Conservation (phyloP, 2,113 vertebrate genomes). For the Trinectes maculatus region DNA sequence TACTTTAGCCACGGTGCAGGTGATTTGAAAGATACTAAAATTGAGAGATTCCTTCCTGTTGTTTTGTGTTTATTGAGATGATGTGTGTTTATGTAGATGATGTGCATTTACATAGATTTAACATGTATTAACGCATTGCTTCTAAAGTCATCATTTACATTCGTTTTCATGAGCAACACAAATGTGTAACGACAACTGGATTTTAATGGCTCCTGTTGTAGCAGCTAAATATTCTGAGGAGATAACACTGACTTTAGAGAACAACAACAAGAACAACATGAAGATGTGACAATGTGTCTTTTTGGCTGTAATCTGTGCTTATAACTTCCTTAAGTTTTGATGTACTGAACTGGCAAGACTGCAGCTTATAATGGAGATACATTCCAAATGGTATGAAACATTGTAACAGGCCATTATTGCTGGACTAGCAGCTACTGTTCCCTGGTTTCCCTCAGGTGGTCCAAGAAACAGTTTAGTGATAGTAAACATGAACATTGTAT, state of each 20-base stretch:
- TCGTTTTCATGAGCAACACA: slow-evolving; percentile 50
- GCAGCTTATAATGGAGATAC: neutral
- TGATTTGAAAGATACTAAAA: slow-evolving; percentile 52
- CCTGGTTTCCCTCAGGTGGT: neutral
- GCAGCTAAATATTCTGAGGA: neutral
- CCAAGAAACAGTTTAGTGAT: neutral
- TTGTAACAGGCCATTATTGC: neutral
- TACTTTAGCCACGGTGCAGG: slow-evolving; percentile 36
- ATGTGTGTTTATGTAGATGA: slow-evolving; percentile 53
- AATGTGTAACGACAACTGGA: slow-evolving; percentile 55
- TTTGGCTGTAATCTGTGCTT: neutral
- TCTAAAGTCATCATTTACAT: slow-evolving; percentile 38
- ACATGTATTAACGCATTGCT: too few species aligned
- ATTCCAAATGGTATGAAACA: neutral
- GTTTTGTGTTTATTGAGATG: slow-evolving; percentile 60
- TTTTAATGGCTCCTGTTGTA: slow-evolving; percentile 38
- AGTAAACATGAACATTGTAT: slow-evolving; percentile 6
- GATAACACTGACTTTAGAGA: neutral
- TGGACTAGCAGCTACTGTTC: neutral
- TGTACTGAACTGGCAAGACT: neutral
- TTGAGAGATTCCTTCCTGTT: too few species aligned
- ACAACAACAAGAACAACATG: too few species aligned
- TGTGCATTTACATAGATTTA: slow-evolving; percentile 36
- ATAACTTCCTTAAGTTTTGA: neutral
- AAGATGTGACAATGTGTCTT: too few species aligned